Conservation (phyloP, 1,140 invertebrate species). For the Telenomus remus region DNA sequence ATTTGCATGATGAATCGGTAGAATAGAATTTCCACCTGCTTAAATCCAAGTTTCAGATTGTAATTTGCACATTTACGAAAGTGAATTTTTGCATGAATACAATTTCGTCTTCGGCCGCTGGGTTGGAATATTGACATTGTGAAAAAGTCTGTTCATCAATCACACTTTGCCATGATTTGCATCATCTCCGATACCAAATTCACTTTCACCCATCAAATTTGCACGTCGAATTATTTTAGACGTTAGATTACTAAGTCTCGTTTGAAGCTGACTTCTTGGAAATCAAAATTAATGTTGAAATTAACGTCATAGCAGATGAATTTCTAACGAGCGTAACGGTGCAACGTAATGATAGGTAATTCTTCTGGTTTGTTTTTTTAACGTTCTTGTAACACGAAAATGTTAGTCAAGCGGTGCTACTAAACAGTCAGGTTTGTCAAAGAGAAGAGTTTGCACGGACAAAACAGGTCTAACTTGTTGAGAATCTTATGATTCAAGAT, state of each 20-base stretch:
- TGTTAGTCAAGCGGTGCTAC: slow-evolving; percentile 46
- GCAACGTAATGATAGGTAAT: slow-evolving; percentile 52
- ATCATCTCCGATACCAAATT: no score
- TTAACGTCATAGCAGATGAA: slow-evolving; percentile 53
- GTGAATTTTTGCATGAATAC: no score
- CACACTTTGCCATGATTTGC: no score
- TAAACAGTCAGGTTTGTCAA: slow-evolving; percentile 24
- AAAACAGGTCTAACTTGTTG: slow-evolving; percentile 51
- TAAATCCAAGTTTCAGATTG: no score
- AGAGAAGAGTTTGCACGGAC: slow-evolving; percentile 24
- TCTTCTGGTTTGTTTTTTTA: slow-evolving; percentile 17
- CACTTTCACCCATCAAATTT: slow-evolving; percentile 3
- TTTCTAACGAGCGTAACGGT: slow-evolving; percentile 56
- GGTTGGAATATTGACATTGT: no score
- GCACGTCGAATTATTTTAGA: slow-evolving; percentile 29
- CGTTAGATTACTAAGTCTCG: slow-evolving; percentile 18
- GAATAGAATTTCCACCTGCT: no score
- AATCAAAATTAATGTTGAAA: slow-evolving; percentile 18
- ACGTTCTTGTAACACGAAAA: slow-evolving; percentile 34
- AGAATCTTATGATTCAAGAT: slow-evolving; percentile 23
- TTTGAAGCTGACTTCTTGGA: slow-evolving; percentile 24
- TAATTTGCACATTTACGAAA: no score
- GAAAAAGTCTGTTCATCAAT: no score
- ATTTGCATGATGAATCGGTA: no score
- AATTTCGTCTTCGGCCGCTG: no score